Percentiles rank a stretch among this genome's conserved stretches.
phyloP scores from a whole-genome alignment of 2,797 vertebrate species.

The Xenops minutus region DNA sequence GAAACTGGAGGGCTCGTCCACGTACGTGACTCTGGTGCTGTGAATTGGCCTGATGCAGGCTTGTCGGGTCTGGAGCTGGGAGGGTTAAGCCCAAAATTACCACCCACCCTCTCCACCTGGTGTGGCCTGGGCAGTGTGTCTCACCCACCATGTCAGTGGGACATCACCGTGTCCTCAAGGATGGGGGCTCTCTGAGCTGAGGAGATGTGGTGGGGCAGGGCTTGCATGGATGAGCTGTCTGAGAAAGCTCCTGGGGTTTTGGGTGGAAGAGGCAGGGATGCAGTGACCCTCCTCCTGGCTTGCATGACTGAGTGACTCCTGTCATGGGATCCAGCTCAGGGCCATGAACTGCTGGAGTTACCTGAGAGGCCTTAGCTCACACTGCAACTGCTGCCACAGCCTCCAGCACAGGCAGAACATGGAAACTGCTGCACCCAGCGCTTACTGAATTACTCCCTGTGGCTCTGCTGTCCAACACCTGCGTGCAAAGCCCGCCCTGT shows the following conservation, averaged over 20 bases:
- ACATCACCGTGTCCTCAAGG: fast-evolving
- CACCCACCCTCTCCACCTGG: fast-evolving
- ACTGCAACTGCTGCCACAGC: not conserved
- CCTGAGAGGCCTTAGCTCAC: conserved; percentile 16
- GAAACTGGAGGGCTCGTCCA: conserved; percentile 83
- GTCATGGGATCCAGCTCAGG: conserved; percentile 6
- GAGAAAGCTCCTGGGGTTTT: not conserved
- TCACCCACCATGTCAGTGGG: not conserved
- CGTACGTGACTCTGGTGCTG: conserved; percentile 72
- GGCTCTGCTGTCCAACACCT: not conserved
- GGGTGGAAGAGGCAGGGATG: not conserved
- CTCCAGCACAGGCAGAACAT: not conserved
- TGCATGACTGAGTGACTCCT: not conserved
- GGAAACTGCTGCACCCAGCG: conserved; percentile 8
- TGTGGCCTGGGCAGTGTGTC: not conserved
- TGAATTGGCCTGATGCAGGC: not conserved
- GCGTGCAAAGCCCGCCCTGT: not conserved
- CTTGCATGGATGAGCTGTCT: fast-evolving
- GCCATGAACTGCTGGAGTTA: not conserved
- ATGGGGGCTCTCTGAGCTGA: fast-evolving
- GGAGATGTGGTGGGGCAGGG: not conserved
- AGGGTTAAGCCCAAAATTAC: not conserved
- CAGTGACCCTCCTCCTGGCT: not conserved
- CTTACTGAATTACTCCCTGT: not conserved
- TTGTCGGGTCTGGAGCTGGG: not conserved